Evolutionary conservation across 2,888 invertebrate species (phyloP).

Genomic region (Pheosia tremula): DNA sequence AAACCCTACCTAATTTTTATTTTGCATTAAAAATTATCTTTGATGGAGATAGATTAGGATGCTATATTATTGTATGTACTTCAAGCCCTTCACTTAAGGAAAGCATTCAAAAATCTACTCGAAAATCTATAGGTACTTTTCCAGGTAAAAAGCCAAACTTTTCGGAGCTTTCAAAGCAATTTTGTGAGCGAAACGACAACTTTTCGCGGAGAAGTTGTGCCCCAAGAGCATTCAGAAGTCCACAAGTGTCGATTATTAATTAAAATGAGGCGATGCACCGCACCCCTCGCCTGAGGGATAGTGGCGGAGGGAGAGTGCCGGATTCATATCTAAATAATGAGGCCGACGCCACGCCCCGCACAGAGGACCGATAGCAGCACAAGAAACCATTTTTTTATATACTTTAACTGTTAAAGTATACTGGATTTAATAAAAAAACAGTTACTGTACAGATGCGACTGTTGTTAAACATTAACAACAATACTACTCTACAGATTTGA

Average conservation of each 20-base stretch:
- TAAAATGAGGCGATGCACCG: constrained; percentile 49
- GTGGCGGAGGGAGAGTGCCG: constrained; percentile 57
- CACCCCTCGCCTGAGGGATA: constrained; percentile 14
- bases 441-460: too few relatives aligned
- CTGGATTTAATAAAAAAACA: too few relatives aligned
- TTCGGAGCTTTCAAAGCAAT: constrained; percentile 1
- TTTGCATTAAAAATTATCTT: too few relatives aligned
- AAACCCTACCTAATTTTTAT: too few relatives aligned
- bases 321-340: constrained; percentile 84
- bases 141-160: background rate
- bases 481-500: too few relatives aligned
- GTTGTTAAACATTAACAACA: too few relatives aligned
- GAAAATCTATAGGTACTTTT: background rate
- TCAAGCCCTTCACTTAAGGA: too few relatives aligned
- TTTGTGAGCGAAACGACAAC: constrained; percentile 7
- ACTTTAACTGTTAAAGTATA: too few relatives aligned
- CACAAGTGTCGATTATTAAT: constrained; percentile 68
- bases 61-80: background rate
- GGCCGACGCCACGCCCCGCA: constrained; percentile 71
- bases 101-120: too few relatives aligned
- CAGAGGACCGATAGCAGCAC: constrained; percentile 55
- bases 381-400: constrained; percentile 5
- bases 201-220: constrained; percentile 26
- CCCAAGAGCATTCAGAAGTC: constrained; percentile 24
- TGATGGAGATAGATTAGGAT: too few relatives aligned